Conservation (phyloP, 2,113 vertebrate species). For the Pterophyllum scalare region DNA sequence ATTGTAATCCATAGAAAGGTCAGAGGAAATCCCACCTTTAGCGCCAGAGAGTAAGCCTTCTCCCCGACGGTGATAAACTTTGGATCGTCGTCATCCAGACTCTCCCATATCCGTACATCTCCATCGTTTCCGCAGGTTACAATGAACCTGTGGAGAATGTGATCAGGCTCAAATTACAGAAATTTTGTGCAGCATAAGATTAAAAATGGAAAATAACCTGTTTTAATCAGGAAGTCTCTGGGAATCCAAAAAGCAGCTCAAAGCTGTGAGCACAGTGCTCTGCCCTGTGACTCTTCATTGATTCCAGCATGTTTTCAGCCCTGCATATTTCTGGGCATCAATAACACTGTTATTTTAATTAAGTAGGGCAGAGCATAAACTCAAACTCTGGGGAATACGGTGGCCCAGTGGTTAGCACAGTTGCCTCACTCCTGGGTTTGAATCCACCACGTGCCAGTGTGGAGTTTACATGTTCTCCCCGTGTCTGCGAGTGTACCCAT, state of each 20-base stretch:
- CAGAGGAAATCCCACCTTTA: slow-evolving; percentile 82
- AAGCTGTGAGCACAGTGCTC: no score
- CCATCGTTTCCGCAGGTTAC: slow-evolving; percentile 96
- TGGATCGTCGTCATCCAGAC: slow-evolving; percentile 94
- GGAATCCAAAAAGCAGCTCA: not conserved
- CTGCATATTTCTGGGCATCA: no score
- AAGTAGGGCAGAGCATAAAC: no score
- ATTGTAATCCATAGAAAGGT: not conserved
- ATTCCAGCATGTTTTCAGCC: no score
- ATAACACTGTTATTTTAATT: no score
- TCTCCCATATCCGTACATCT: slow-evolving; percentile 95
- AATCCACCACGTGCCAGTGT: no score
- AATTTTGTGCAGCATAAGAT: not conserved
- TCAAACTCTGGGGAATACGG: no score
- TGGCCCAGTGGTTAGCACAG: no score
- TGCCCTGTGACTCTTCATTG: no score
- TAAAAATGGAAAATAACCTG: not conserved
- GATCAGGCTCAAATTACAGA: not conserved
- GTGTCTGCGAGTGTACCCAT: no score
- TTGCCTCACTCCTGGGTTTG: no score
- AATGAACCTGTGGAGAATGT: slow-evolving; percentile 82
- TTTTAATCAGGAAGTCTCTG: not conserved
- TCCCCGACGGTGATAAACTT: slow-evolving; percentile 95
- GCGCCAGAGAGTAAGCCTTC: slow-evolving; percentile 89
- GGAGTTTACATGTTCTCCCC: no score